phyloP scores from a whole-genome alignment of 2,113 vertebrate genomes.

The Gasterosteus aculeatus region DNA sequence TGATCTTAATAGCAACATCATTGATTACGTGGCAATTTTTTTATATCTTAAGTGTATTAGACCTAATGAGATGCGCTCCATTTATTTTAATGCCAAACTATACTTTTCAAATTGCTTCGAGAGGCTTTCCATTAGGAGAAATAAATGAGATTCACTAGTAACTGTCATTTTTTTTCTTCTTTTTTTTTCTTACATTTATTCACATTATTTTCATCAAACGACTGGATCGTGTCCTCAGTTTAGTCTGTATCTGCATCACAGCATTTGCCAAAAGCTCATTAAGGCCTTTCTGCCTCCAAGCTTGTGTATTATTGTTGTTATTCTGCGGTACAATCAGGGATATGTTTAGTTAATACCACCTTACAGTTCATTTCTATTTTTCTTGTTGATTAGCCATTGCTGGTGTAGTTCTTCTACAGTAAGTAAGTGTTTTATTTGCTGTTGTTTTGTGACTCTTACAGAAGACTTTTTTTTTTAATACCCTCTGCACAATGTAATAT shows the following conservation, averaged over 20 bases:
- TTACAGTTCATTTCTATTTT: background rate
- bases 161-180: slow-evolving; percentile 6
- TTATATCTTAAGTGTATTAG: slow-evolving; percentile 1
- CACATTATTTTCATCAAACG: background rate
- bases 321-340: slow-evolving; percentile 10
- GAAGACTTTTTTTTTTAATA: slow-evolving; percentile 18
- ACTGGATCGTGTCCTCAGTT: background rate
- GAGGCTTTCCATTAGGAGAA: background rate
- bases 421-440: background rate
- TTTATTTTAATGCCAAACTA: slow-evolving; percentile 28
- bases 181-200: slow-evolving; percentile 8
- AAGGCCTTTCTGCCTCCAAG: background rate
- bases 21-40: background rate
- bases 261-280: background rate
- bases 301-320: background rate
- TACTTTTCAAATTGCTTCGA: background rate
- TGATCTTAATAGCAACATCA: background rate
- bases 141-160: background rate
- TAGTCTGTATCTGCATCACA: background rate
- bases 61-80: slow-evolving; percentile 14
- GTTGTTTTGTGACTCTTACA: background rate
- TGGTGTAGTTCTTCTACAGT: background rate
- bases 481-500: slow-evolving; percentile 8
- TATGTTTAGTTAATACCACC: background rate
- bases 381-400: background rate